A percentile compares a stretch with the other conserved stretches of the same genome.
phyloP scores from a whole-genome alignment of 2,113 vertebrate species.

The Nibea albiflora region DNA sequence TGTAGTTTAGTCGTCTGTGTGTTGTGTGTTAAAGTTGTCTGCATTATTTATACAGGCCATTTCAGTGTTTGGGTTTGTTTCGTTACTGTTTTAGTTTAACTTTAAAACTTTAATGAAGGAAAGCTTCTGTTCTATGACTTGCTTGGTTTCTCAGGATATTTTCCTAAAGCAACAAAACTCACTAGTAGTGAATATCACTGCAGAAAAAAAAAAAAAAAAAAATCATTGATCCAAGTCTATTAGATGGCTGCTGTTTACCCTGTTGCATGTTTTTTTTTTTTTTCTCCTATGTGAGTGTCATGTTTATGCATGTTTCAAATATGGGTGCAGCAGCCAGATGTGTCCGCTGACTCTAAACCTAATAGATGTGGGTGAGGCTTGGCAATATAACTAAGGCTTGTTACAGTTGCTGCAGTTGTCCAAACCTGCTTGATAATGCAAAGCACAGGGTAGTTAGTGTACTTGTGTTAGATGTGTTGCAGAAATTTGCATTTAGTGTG shows the following conservation, averaged over 20 bases:
- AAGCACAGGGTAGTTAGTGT: slow-evolving; percentile 40
- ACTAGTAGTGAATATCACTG: not conserved
- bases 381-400: slow-evolving; percentile 41
- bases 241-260: slow-evolving; percentile 25
- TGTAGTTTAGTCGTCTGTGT: too few species aligned
- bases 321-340: slow-evolving; percentile 62
- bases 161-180: not conserved
- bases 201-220: not conserved
- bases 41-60: too few species aligned
- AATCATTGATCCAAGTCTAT: not conserved
- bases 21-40: too few species aligned
- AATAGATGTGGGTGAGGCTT: slow-evolving; percentile 61
- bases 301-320: slow-evolving; percentile 66
- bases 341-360: slow-evolving; percentile 63
- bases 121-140: not conserved
- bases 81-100: too few species aligned
- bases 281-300: slow-evolving; percentile 30
- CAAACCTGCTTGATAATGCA: slow-evolving; percentile 68
- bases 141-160: not conserved
- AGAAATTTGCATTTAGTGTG: slow-evolving; percentile 53
- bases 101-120: too few species aligned
- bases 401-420: slow-evolving; percentile 60
- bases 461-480: slow-evolving; percentile 19
- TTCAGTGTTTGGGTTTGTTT: too few species aligned
- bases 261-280: not conserved